These are phyloP conservation scores for Nymphalis polychloros DNA, from an alignment of 2,888 invertebrate species.

Conservation along the genomic window DNA sequence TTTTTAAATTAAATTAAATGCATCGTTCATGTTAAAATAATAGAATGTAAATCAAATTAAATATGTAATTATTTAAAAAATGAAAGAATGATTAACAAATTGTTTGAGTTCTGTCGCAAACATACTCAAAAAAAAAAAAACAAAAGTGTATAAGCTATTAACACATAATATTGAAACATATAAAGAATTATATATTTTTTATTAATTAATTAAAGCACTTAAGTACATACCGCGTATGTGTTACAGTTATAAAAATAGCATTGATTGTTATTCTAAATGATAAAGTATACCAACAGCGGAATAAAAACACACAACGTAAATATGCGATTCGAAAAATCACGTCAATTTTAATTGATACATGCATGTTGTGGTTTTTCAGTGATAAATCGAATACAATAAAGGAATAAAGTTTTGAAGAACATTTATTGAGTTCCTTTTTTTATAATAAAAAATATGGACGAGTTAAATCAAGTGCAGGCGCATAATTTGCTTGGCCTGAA, in stretches of 20 bases:
- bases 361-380: not conserved
- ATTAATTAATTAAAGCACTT: not conserved
- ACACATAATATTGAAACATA: not conserved
- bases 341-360: not conserved
- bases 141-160: not conserved
- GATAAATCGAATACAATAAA: not conserved
- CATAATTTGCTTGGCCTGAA: constrained; percentile 70
- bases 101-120: too few species aligned
- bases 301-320: not conserved
- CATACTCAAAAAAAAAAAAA: too few species aligned
- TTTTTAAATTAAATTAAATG: too few species aligned
- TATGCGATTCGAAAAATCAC: constrained; percentile 12
- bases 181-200: not conserved
- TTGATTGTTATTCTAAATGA: constrained; percentile 1
- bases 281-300: not conserved
- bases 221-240: not conserved
- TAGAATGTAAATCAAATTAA: too few species aligned
- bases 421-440: not conserved
- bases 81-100: too few species aligned
- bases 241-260: constrained; percentile 3
- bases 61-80: too few species aligned
- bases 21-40: too few species aligned
- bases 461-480: constrained; percentile 64
- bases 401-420: not conserved
- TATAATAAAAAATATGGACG: constrained; percentile 50